These are phyloP conservation scores for Clivina fossor DNA, from an alignment of 2,888 invertebrate species.

Conservation along the genomic window DNA sequence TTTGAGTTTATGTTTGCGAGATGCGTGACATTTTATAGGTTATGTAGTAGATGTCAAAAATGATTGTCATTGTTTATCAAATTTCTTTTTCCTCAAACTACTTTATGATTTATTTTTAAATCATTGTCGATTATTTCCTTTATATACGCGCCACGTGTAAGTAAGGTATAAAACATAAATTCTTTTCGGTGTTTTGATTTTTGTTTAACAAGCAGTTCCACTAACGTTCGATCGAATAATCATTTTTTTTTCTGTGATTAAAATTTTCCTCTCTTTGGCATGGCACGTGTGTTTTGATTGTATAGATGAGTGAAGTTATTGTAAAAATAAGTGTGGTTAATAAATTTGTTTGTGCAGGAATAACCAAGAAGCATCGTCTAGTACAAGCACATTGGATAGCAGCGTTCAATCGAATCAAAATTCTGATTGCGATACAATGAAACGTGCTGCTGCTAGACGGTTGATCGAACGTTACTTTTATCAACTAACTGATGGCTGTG, in stretches of 20 bases:
- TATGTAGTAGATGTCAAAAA: conserved; percentile 48
- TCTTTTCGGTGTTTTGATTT: no score
- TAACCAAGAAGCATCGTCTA: conserved; percentile 53
- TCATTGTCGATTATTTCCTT: no score
- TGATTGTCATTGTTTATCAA: conserved; percentile 48
- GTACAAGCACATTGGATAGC: conserved; percentile 34
- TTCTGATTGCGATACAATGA: conserved; percentile 65
- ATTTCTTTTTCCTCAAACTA: conserved; percentile 19
- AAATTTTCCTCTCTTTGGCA: no score
- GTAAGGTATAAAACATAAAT: conserved; percentile 16
- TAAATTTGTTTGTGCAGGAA: conserved; percentile 44
- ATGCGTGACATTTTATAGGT: conserved; percentile 43
- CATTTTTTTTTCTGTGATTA: conserved; percentile 3
- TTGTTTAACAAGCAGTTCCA: neutral
- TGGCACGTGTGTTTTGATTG: conserved; percentile 1
- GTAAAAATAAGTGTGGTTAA: conserved; percentile 7
- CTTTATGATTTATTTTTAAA: conserved; percentile 11
- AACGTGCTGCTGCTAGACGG: conserved; percentile 77
- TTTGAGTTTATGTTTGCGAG: conserved; percentile 21
- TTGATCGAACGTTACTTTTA: conserved; percentile 91
- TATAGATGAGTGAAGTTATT: no score
- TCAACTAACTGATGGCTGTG: conserved; percentile 90
- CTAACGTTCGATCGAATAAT: conserved; percentile 15
- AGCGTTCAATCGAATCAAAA: conserved; percentile 42
- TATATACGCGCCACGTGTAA: no score